phyloP scores from a whole-genome alignment of 2,113 vertebrate species.

The Aspiorhynchus laticeps region DNA sequence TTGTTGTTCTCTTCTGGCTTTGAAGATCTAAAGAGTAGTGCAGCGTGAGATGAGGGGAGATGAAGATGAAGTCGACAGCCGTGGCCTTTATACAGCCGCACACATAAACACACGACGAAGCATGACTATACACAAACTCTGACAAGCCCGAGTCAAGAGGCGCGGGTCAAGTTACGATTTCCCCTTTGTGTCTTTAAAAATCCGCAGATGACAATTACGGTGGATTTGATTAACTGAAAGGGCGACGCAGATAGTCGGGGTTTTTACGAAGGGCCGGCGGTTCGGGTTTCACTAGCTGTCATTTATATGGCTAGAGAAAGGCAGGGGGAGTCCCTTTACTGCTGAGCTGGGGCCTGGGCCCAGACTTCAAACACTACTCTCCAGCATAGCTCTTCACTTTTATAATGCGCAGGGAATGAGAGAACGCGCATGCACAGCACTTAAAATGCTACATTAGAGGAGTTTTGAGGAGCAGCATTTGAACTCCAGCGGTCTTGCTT shows the following conservation, averaged over 20 bases:
- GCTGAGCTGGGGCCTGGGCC: conserved; percentile 58
- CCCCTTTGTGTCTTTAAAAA: conserved; percentile 68
- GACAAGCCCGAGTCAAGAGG: conserved; percentile 55
- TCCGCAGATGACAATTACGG: conserved; percentile 71
- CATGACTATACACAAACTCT: conserved; percentile 69
- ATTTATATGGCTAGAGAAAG: conserved; percentile 72
- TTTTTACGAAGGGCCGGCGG: conserved; percentile 62
- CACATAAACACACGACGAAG: conserved; percentile 66
- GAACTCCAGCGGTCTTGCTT: background rate
- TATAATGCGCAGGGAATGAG: conserved; percentile 31
- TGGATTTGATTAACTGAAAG: conserved; percentile 75
- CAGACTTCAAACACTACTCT: conserved; percentile 78
- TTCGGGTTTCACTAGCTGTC: conserved; percentile 80
- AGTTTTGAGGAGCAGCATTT: background rate
- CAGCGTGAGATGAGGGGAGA: conserved; percentile 55
- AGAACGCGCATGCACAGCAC: conserved; percentile 14
- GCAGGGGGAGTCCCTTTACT: conserved; percentile 74
- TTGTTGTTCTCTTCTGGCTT: conserved; percentile 56
- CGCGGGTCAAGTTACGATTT: conserved; percentile 61
- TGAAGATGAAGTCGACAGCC: conserved; percentile 59
- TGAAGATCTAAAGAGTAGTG: conserved; percentile 63
- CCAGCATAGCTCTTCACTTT: conserved; percentile 36
- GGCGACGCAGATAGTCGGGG: conserved; percentile 61
- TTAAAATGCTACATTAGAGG: conserved; percentile 7
- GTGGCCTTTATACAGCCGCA: conserved; percentile 57